Conservation (phyloP, 2,113 vertebrate species). For the Sula dactylatra region DNA sequence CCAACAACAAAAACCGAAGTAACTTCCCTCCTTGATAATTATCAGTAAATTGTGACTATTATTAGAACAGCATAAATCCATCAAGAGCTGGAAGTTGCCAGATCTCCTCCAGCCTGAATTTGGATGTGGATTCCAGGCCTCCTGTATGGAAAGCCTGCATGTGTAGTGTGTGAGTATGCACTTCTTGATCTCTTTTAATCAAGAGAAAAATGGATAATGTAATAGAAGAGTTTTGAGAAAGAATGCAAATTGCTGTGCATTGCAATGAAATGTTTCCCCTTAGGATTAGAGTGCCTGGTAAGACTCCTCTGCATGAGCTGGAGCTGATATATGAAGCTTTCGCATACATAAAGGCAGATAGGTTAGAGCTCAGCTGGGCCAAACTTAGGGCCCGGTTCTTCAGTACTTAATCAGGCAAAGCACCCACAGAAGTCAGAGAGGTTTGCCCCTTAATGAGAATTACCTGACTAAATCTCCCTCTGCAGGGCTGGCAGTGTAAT, state of each 20-base stretch:
- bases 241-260: slow-evolving; percentile 36
- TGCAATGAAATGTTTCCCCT: slow-evolving; percentile 44
- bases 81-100: slow-evolving; percentile 12
- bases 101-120: not conserved
- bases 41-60: slow-evolving; percentile 9
- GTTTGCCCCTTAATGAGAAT: slow-evolving; percentile 53
- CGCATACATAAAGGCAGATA: not conserved
- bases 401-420: slow-evolving; percentile 46
- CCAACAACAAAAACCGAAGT: not conserved
- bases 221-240: slow-evolving; percentile 14
- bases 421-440: slow-evolving; percentile 3
- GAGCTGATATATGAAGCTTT: slow-evolving; percentile 10
- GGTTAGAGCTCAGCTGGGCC: slow-evolving; percentile 35
- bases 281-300: slow-evolving; percentile 30
- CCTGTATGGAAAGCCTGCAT: slow-evolving; percentile 22
- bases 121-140: slow-evolving; percentile 11
- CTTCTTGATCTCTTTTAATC: slow-evolving; percentile 31
- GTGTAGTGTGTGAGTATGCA: not conserved
- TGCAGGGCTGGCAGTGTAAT: slow-evolving; percentile 22
- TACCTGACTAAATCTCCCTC: slow-evolving; percentile 43
- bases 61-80: slow-evolving; percentile 21
- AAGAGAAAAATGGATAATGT: slow-evolving; percentile 42
- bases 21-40: slow-evolving; percentile 31
- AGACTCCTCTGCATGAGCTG: slow-evolving; percentile 3
- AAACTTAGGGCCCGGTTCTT: slow-evolving; percentile 4